phyloP scores from a whole-genome alignment of 2,888 invertebrate genomes.

The Idaea straminata region DNA sequence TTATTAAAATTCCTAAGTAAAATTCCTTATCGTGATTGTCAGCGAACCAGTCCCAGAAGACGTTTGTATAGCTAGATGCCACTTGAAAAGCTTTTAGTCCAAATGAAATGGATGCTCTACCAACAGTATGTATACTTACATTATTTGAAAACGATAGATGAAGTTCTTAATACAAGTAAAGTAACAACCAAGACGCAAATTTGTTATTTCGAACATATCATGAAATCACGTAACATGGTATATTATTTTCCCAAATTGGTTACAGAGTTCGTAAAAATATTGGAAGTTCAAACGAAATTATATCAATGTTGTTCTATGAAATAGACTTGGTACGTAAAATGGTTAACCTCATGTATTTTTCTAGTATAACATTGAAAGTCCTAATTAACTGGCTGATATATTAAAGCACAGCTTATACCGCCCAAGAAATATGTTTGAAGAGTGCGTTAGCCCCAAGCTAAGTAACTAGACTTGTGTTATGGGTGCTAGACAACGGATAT shows the following conservation, averaged over 20 bases:
- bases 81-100: constrained; percentile 34
- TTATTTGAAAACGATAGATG: constrained; percentile 10
- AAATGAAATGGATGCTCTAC: constrained; percentile 19
- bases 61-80: constrained; percentile 29
- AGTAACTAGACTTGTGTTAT: too few species aligned
- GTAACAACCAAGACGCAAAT: not conserved
- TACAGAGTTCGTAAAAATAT: not conserved
- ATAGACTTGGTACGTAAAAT: not conserved
- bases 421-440: too few species aligned
- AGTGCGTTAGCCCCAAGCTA: too few species aligned
- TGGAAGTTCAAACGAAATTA: not conserved
- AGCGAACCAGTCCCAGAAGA: constrained; percentile 24
- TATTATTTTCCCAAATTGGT: not conserved
- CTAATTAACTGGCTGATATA: not conserved
- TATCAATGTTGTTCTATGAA: not conserved
- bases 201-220: not conserved
- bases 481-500: too few species aligned
- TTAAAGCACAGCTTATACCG: too few species aligned
- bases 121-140: not conserved
- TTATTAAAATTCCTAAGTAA: not conserved
- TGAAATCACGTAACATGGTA: not conserved
- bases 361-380: not conserved
- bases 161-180: too few species aligned
- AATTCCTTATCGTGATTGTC: not conserved
- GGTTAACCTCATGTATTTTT: not conserved